These are phyloP conservation scores for Oryctes rhinoceros DNA, from an alignment of 1,140 invertebrate species.

Conservation along the genomic window DNA sequence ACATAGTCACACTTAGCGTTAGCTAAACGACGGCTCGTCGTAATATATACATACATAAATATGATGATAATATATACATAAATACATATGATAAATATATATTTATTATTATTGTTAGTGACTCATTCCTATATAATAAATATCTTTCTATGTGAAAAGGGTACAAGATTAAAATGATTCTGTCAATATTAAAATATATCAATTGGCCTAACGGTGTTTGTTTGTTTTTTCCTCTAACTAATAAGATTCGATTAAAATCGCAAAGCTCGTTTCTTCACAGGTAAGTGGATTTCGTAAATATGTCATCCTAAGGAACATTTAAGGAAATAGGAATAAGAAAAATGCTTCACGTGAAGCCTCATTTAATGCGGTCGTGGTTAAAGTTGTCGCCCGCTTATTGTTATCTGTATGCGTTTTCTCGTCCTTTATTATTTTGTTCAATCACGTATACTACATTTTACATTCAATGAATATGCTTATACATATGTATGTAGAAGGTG, in stretches of 20 bases:
- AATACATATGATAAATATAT: conserved; percentile 36
- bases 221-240: conserved; percentile 20
- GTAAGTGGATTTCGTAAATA: too few species aligned
- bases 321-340: too few species aligned
- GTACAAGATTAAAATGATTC: conserved; percentile 60
- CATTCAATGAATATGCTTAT: too few species aligned
- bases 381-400: too few species aligned
- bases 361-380: too few species aligned
- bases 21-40: background rate
- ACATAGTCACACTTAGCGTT: background rate
- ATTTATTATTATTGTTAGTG: conserved; percentile 49
- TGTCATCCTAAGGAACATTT: too few species aligned
- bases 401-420: too few species aligned
- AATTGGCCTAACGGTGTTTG: conserved; percentile 59
- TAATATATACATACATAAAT: conserved; percentile 36
- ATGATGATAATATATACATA: conserved; percentile 21
- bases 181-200: conserved; percentile 61
- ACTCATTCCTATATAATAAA: conserved; percentile 49
- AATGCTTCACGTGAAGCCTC: too few species aligned
- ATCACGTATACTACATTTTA: too few species aligned
- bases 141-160: conserved; percentile 60
- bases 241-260: background rate
- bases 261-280: too few species aligned
- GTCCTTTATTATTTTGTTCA: too few species aligned
- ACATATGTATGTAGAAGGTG: too few species aligned